Percentiles rank a stretch among this genome's conserved stretches.
These are phyloP conservation scores for Macquaria ambigua DNA, from an alignment of 2,113 vertebrate genomes.

Conservation along the genomic window DNA sequence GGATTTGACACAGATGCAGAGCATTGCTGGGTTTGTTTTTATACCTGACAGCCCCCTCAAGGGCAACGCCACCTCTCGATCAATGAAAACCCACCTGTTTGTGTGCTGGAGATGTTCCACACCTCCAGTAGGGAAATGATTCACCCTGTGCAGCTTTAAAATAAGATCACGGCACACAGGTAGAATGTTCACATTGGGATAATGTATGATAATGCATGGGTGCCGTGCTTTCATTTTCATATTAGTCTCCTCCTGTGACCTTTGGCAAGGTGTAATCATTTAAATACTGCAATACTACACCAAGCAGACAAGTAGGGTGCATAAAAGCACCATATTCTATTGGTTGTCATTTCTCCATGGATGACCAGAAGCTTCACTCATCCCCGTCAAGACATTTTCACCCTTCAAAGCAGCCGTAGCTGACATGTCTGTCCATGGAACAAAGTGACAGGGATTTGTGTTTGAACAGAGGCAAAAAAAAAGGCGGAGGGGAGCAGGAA, in stretches of 20 bases:
- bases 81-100: neutral
- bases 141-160: conserved; percentile 17
- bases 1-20: conserved; percentile 51
- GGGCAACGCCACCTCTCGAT: conserved; percentile 52
- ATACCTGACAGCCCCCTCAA: conserved; percentile 55
- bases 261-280: conserved; percentile 26
- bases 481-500: conserved; percentile 13
- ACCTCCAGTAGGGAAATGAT: conserved; percentile 19
- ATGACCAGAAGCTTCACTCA: conserved; percentile 13
- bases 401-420: neutral
- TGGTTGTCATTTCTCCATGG: conserved; percentile 12
- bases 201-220: conserved; percentile 60
- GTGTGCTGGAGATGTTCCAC: conserved; percentile 17
- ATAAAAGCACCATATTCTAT: neutral
- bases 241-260: conserved; percentile 38
- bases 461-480: conserved; percentile 49
- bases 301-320: neutral
- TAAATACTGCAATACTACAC: conserved; percentile 7
- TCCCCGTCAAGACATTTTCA: conserved; percentile 30
- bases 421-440: conserved; percentile 20
- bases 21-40: conserved; percentile 34
- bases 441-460: conserved; percentile 49
- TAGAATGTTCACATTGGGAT: conserved; percentile 28
- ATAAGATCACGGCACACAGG: neutral
- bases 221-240: conserved; percentile 26